These are phyloP conservation scores for Poecile montanus DNA, from an alignment of 2,797 vertebrate species.

Conservation along the genomic window DNA sequence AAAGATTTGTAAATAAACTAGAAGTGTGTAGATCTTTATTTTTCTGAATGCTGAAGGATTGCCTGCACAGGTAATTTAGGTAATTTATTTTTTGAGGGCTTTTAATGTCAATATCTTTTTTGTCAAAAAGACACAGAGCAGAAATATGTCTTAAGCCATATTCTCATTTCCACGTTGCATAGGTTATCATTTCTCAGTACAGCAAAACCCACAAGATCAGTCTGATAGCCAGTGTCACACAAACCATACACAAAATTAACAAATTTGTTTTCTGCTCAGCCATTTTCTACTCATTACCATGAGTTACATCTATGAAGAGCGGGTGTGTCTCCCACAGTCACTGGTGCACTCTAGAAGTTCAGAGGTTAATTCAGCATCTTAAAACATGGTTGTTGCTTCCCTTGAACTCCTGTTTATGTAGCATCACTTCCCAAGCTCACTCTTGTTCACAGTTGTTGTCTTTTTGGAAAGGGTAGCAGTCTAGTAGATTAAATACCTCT, in stretches of 20 bases:
- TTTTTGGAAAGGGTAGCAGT: background rate
- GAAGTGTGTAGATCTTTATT: background rate
- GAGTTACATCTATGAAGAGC: background rate
- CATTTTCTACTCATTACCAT: background rate
- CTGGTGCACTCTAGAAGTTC: background rate
- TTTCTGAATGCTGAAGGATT: background rate
- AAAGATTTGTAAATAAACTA: background rate
- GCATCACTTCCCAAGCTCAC: background rate
- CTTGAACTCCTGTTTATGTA: background rate
- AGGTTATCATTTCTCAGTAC: background rate
- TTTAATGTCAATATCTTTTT: background rate
- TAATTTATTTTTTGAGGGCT: background rate
- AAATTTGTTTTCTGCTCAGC: background rate
- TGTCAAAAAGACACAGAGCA: background rate
- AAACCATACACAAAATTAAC: background rate
- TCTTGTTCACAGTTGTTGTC: background rate
- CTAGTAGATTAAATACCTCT: background rate
- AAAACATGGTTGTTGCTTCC: background rate
- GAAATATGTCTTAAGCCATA: background rate
- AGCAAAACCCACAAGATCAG: background rate
- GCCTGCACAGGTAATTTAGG: background rate
- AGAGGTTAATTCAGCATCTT: background rate
- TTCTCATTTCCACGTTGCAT: background rate
- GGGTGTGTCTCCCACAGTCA: background rate
- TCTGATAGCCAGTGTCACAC: background rate